These are phyloP conservation scores for Drosophila leontia DNA, from an alignment of 1,140 invertebrate genomes.

Conservation along the genomic window DNA sequence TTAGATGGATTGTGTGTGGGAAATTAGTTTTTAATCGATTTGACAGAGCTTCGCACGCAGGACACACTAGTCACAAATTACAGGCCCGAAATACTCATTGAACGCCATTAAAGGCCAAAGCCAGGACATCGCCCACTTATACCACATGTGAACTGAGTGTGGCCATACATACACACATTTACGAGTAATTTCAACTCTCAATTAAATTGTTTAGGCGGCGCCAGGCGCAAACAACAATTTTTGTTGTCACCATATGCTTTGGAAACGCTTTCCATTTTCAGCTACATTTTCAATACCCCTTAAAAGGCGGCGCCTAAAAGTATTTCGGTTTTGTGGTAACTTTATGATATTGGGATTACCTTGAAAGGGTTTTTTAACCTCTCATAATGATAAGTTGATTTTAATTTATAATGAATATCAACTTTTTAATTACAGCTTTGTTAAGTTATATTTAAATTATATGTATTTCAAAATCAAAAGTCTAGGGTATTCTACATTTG, in stretches of 20 bases:
- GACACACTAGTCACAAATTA: slow-evolving; percentile 51
- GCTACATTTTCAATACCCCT: slow-evolving; percentile 47
- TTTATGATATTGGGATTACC: no score
- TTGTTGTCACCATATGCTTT: slow-evolving; percentile 81
- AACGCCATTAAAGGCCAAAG: slow-evolving; percentile 36
- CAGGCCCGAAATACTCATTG: slow-evolving; percentile 44
- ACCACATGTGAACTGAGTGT: slow-evolving; percentile 25
- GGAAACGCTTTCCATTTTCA: slow-evolving; percentile 62
- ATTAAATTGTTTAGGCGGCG: slow-evolving; percentile 79
- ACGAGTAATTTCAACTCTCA: slow-evolving; percentile 77
- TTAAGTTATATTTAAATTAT: no score
- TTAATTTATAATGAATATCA: not conserved
- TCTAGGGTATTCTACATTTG: not conserved
- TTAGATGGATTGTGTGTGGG: slow-evolving; percentile 41
- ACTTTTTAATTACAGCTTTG: no score
- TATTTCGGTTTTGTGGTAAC: not conserved
- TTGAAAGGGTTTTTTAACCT: not conserved
- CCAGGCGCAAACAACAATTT: slow-evolving; percentile 57
- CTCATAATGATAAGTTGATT: not conserved
- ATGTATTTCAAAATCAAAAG: not conserved
- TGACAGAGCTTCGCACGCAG: slow-evolving; percentile 65
- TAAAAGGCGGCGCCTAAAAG: not conserved
- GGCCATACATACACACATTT: slow-evolving; percentile 23
- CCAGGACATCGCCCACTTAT: slow-evolving; percentile 20
- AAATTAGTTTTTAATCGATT: slow-evolving; percentile 84